Evolutionary conservation across 1,140 invertebrate species (phyloP).

Genomic region (Lepeophtheirus salmonis): DNA sequence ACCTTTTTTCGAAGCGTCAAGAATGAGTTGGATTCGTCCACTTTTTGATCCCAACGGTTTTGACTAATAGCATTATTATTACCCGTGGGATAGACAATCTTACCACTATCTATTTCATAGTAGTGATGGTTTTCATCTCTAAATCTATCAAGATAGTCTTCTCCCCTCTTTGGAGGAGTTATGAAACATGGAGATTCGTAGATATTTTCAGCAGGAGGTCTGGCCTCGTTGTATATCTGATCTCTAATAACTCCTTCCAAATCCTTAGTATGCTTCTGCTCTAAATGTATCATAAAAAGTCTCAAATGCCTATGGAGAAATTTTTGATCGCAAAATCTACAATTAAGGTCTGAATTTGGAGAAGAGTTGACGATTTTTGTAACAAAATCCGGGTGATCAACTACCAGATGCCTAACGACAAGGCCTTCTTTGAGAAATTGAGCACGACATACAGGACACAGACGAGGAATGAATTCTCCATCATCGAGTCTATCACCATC

Average conservation of each 20-base stretch:
- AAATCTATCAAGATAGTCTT: background rate
- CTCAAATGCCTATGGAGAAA: conserved; percentile 3
- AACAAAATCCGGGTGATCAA: conserved; percentile 1
- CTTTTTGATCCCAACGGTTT: background rate
- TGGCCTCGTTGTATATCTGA: background rate
- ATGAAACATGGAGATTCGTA: no score
- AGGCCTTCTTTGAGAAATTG: conserved; percentile 4
- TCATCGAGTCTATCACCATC: background rate
- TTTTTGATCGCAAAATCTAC: conserved; percentile 11
- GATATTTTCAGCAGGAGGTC: no score
- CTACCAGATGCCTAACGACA: conserved; percentile 1
- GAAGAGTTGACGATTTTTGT: background rate
- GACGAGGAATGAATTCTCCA: background rate
- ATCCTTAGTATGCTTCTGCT: conserved; percentile 10
- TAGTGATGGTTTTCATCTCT: background rate
- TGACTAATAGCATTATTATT: background rate
- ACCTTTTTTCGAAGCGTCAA: background rate
- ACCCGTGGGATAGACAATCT: background rate
- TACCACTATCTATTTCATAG: background rate
- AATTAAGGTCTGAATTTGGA: background rate
- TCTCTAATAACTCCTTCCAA: conserved; percentile 1
- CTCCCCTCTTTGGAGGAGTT: background rate
- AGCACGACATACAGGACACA: background rate
- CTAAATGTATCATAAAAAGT: conserved; percentile 7
- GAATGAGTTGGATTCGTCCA: conserved; percentile 1